These are phyloP conservation scores for Galeopsomyia nigrocyanea DNA, from an alignment of 2,888 invertebrate species.

Conservation along the genomic window DNA sequence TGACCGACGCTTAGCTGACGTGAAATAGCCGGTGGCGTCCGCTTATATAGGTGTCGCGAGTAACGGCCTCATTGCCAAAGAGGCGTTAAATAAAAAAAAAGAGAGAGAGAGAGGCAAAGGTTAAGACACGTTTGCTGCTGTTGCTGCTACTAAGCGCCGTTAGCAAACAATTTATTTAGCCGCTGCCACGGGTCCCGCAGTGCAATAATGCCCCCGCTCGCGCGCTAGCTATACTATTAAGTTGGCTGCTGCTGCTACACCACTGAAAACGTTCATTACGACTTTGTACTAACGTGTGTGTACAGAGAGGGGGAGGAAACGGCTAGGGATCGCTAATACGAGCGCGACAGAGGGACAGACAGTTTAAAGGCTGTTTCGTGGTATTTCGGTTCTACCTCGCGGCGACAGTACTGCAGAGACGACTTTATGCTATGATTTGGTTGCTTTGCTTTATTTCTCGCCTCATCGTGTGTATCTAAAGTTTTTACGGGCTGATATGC, in stretches of 20 bases:
- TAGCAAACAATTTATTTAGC: constrained; percentile 61
- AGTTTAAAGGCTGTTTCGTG: too few species aligned
- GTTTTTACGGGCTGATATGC: too few species aligned
- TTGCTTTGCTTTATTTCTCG: too few species aligned
- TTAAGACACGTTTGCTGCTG: constrained; percentile 16
- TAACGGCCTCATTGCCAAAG: constrained; percentile 13
- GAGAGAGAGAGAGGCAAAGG: background rate
- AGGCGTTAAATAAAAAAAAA: background rate
- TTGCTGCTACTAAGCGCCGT: constrained; percentile 35
- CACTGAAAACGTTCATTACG: constrained; percentile 57
- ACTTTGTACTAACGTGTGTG: constrained; percentile 52
- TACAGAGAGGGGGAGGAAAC: constrained; percentile 37
- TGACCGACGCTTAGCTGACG: too few species aligned
- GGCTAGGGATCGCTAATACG: constrained; percentile 33
- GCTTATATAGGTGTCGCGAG: constrained; percentile 17
- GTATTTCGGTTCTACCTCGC: too few species aligned
- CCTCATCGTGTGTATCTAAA: too few species aligned
- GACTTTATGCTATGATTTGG: too few species aligned
- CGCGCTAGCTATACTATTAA: constrained; percentile 45
- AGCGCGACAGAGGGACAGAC: constrained; percentile 14
- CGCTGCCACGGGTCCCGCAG: constrained; percentile 51
- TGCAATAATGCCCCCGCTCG: constrained; percentile 57
- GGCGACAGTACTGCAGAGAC: too few species aligned
- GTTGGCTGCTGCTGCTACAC: too few species aligned
- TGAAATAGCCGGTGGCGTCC: too few species aligned